Evolutionary conservation across 2,888 invertebrate species (phyloP), one percentile per base, ranked within the genome.

Genomic region (Lysandra coridon): DNA sequence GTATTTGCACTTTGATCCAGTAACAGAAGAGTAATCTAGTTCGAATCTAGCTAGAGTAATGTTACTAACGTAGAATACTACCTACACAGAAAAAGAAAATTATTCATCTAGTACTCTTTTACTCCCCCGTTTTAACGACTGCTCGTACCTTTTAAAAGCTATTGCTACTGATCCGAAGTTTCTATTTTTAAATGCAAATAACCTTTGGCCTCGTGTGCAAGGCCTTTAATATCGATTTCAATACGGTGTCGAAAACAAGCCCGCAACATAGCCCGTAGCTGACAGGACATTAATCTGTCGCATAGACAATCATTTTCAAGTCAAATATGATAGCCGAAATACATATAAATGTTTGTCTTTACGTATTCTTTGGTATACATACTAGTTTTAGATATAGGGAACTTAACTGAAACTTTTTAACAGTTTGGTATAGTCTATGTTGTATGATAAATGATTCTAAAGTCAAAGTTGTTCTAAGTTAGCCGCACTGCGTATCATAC

Each of bases 161-260:
- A 62, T 23, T 64, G 12, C 30, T 12, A 12, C 30, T 64, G 64
- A 30, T 4, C 30, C 30, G 30, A 64, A 64, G 64, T 30, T 64
- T 30, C 64, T 64, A 30, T 64, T 64, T 64, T 64, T 64, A 23
- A 64, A 64, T 64, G 64, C 64, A 64, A 64, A 64, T 30, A 30
- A 30, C 30, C 64, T 64, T 64, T 64, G 64, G 30, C 64, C 64
- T 64, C 64, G 64, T 64, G 64, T 64, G 64, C 64, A 64, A 30
- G 64, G 30, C 64, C 64, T 64, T 30, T 23, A 10, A 30, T 62
- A 64, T 64, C 64, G 30, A 30, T 64, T 64, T 30, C 64, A 64
- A 64, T 64, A 30, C 30, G 12, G 12, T 64, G 64, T 64, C 64
- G 64, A 64, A 64, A 64, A 64, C 64, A 64, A 64, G 62, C 62